Evolutionary conservation across 2,888 invertebrate species (phyloP).

Genomic region (Lepidochrysops patricia): DNA sequence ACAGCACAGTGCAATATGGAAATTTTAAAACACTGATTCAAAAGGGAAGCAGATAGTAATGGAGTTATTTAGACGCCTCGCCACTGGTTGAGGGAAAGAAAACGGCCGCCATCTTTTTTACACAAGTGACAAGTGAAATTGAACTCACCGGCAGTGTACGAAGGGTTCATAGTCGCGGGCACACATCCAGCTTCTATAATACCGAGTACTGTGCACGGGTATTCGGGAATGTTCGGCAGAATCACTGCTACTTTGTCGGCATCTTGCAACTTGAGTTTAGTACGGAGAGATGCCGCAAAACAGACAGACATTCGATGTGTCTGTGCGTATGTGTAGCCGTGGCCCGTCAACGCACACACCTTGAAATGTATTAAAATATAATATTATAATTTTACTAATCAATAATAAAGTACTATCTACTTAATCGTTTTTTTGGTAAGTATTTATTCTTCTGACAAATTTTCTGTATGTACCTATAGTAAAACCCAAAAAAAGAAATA

Average conservation of each 20-base stretch:
- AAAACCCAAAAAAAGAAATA: too few relatives aligned
- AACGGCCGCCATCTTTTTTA: not conserved
- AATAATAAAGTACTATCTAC: too few relatives aligned
- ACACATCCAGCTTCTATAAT: conserved; percentile 79
- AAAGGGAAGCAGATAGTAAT: too few relatives aligned
- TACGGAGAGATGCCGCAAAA: conserved; percentile 78
- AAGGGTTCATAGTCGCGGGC: conserved; percentile 82
- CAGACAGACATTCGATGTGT: conserved; percentile 75
- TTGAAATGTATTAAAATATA: conserved; percentile 40
- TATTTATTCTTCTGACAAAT: too few relatives aligned
- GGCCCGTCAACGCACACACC: conserved; percentile 84
- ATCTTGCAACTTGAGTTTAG: conserved; percentile 76
- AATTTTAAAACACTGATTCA: too few relatives aligned
- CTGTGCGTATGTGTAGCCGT: conserved; percentile 81
- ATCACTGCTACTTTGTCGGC: conserved; percentile 81
- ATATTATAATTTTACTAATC: too few relatives aligned
- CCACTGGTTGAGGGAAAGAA: too few relatives aligned
- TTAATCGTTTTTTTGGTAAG: too few relatives aligned
- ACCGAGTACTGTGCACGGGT: conserved; percentile 77
- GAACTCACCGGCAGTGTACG: conserved; percentile 53
- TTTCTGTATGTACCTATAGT: too few relatives aligned
- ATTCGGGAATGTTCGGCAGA: conserved; percentile 86
- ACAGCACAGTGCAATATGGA: too few relatives aligned
- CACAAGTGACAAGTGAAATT: not conserved
- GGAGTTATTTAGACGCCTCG: too few relatives aligned